Conservation (phyloP, 2,888 invertebrate genomes). For the Cotesia congregata region DNA sequence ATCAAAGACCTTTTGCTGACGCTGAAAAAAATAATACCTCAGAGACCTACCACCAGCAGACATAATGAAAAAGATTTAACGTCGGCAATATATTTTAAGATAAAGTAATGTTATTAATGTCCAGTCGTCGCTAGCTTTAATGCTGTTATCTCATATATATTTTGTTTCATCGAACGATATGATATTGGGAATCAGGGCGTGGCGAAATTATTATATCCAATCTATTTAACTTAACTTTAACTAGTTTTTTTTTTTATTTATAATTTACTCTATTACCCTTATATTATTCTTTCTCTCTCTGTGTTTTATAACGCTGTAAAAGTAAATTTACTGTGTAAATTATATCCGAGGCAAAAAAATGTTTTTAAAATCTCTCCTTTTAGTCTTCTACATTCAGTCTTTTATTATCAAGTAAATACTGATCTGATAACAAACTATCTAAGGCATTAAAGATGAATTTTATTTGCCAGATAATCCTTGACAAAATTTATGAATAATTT, state of each 20-base stretch:
- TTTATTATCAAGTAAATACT: too few species aligned
- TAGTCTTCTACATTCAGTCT: too few species aligned
- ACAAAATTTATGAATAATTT: conserved; percentile 3
- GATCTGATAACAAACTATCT: too few species aligned
- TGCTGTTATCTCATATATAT: conserved; percentile 5
- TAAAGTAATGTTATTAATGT: not conserved
- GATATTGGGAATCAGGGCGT: conserved; percentile 22
- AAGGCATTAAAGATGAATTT: not conserved
- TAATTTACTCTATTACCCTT: not conserved
- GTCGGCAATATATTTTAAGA: not conserved
- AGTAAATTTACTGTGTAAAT: not conserved
- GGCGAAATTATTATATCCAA: conserved; percentile 19
- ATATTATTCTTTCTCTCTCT: not conserved
- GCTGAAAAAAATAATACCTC: not conserved
- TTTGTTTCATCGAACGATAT: conserved; percentile 1
- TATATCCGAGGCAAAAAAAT: not conserved
- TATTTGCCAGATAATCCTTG: not conserved
- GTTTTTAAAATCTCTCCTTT: too few species aligned
- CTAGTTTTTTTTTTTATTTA: not conserved
- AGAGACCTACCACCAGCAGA: not conserved
- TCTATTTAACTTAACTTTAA: conserved; percentile 2
- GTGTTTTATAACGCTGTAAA: not conserved
- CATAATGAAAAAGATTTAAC: not conserved
- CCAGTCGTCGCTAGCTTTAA: not conserved
- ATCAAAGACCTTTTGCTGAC: not conserved